phyloP scores from a whole-genome alignment of 2,797 vertebrate genomes.

The Aplochiton taeniatus region DNA sequence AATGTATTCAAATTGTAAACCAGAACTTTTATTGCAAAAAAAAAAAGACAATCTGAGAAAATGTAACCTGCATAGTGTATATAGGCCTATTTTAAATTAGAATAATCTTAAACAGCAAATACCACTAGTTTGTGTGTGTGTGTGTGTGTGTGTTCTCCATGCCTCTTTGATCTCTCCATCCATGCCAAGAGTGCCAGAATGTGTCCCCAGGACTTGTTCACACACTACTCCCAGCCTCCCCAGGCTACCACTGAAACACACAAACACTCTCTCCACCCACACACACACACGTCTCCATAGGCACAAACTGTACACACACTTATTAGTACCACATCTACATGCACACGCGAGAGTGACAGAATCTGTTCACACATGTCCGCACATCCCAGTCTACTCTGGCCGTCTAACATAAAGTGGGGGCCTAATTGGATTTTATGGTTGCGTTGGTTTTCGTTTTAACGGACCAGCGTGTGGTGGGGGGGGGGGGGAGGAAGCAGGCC shows the following conservation, averaged over 20 bases:
- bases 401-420: conserved; percentile 28
- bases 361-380: conserved; percentile 20
- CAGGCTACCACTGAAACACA: not conserved
- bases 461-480: not conserved
- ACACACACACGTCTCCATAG: conserved; percentile 14
- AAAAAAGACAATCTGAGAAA: too few relatives aligned
- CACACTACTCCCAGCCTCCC: conserved; percentile 1
- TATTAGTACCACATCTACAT: too few relatives aligned
- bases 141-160: not conserved
- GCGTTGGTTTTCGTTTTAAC: conserved; percentile 26
- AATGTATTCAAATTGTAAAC: too few relatives aligned
- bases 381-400: conserved; percentile 20
- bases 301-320: not conserved
- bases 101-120: too few relatives aligned
- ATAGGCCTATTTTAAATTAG: too few relatives aligned
- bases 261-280: not conserved
- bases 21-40: too few relatives aligned
- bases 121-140: too few relatives aligned
- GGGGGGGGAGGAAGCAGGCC: conserved; percentile 11
- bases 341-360: conserved; percentile 25
- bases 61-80: too few relatives aligned
- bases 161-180: conserved; percentile 52
- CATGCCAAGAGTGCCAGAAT: conserved; percentile 31
- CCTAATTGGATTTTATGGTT: conserved; percentile 46
- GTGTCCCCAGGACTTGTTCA: conserved; percentile 26